These are phyloP conservation scores for Trypoxylon attenuatum DNA, from an alignment of 2,888 invertebrate genomes.

Conservation along the genomic window DNA sequence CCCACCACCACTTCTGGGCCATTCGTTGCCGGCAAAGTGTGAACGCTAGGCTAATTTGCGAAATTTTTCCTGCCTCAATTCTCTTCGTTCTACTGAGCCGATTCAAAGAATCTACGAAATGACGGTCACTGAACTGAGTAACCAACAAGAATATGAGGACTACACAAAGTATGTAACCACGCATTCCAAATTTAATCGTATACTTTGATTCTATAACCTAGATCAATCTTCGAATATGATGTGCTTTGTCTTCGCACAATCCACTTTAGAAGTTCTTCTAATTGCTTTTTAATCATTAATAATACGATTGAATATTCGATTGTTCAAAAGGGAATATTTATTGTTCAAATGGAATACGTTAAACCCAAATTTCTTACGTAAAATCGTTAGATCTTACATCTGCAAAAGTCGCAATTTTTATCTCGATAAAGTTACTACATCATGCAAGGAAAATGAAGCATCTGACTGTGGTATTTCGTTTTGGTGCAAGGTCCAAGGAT, in stretches of 20 bases:
- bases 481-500: constrained; percentile 67
- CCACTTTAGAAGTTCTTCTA: too few species aligned
- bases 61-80: too few species aligned
- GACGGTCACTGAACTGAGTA: constrained; percentile 76
- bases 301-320: too few species aligned
- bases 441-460: not conserved
- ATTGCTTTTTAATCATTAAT: too few species aligned
- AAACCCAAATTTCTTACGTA: not conserved
- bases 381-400: constrained; percentile 2
- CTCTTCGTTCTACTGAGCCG: too few species aligned
- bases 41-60: too few species aligned
- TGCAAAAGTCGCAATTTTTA: constrained; percentile 25
- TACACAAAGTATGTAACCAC: constrained; percentile 73
- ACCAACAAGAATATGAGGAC: constrained; percentile 76
- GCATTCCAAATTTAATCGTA: too few species aligned
- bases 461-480: constrained; percentile 10
- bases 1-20: too few species aligned
- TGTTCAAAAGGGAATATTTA: too few species aligned
- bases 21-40: too few species aligned
- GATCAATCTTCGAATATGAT: not conserved
- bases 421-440: not conserved
- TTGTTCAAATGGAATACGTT: too few species aligned
- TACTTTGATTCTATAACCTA: not conserved
- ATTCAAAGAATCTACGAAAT: constrained; percentile 73
- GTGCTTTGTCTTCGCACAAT: too few species aligned